phyloP scores from a whole-genome alignment of 2,113 vertebrate genomes.

The Orthonyx spaldingii region DNA sequence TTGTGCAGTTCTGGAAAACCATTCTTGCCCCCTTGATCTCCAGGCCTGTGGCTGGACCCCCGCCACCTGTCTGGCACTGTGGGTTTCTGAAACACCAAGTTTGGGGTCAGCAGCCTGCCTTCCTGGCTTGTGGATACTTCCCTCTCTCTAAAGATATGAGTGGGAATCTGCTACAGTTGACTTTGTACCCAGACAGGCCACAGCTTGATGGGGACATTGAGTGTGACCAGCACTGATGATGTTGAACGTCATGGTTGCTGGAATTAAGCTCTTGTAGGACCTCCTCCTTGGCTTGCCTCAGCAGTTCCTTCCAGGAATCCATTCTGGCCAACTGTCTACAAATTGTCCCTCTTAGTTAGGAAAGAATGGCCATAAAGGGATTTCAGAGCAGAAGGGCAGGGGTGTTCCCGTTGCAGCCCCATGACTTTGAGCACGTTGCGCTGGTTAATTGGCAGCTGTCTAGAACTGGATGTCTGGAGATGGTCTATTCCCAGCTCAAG shows the following conservation, averaged over 20 bases:
- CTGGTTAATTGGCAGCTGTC: constrained; percentile 9
- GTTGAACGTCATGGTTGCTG: background rate
- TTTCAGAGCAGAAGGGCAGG: constrained; percentile 26
- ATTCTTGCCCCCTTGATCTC: background rate
- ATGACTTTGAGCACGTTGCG: background rate
- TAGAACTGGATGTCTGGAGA: constrained; percentile 5
- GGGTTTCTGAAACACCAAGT: background rate
- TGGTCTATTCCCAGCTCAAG: background rate
- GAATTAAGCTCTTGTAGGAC: background rate
- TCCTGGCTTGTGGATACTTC: background rate
- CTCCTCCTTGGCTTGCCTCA: background rate
- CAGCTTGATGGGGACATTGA: background rate
- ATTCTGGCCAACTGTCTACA: background rate
- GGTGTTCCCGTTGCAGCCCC: background rate
- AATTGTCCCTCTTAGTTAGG: background rate
- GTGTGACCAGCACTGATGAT: background rate
- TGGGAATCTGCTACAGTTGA: constrained; percentile 21
- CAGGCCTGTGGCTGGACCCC: background rate
- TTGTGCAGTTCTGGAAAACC: background rate
- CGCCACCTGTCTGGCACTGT: background rate
- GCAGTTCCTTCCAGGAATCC: background rate
- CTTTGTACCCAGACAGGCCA: constrained; percentile 16
- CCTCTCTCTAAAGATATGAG: background rate
- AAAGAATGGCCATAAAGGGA: background rate
- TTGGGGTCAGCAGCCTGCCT: background rate